These are phyloP conservation scores for Bradypus variegatus DNA, from an alignment of 2,797 vertebrate species.

Conservation along the genomic window DNA sequence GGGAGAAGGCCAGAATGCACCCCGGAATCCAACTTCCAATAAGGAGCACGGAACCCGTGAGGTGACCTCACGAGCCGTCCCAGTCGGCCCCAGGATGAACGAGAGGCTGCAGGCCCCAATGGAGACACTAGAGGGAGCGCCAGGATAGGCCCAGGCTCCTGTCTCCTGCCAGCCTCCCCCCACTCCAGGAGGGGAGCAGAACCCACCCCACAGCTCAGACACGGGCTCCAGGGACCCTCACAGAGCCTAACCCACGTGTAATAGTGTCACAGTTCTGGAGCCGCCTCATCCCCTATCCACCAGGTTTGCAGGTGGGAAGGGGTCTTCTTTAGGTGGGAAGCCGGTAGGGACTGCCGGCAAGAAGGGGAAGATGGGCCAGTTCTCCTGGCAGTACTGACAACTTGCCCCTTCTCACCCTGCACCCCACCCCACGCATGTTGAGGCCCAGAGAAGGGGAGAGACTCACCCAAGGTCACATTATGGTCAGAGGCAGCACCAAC, in stretches of 20 bases:
- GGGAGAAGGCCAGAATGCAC: background rate
- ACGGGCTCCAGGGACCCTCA: background rate
- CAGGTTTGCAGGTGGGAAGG: background rate
- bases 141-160: constrained; percentile 38
- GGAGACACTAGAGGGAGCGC: constrained; percentile 46
- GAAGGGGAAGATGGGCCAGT: background rate
- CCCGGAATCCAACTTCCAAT: background rate
- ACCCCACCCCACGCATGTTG: rapidly evolving
- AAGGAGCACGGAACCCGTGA: background rate
- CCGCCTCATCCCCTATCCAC: background rate
- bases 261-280: background rate
- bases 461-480: background rate
- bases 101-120: background rate
- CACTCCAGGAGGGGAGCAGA: rapidly evolving
- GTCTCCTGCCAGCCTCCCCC: background rate
- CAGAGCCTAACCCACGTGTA: background rate
- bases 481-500: background rate
- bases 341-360: no score
- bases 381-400: background rate
- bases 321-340: background rate
- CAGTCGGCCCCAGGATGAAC: rapidly evolving
- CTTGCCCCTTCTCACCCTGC: background rate
- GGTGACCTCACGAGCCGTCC: background rate
- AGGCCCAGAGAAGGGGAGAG: no score
- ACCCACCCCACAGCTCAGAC: background rate